Conservation (phyloP, 2,797 vertebrate species). For the Lepus oiostolus region DNA sequence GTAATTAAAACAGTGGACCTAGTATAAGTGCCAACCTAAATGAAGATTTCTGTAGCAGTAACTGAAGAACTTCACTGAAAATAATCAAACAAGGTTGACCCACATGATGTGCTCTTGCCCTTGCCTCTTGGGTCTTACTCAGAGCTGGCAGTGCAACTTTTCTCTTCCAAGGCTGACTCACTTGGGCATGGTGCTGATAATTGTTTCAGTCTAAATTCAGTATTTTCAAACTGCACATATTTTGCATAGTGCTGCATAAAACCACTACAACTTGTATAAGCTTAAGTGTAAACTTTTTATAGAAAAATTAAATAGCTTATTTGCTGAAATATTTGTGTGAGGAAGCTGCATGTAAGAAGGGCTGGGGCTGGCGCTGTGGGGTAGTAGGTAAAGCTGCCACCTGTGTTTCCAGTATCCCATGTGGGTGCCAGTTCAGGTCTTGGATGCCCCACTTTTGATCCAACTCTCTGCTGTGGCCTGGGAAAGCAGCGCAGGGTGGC, state of each 20-base stretch:
- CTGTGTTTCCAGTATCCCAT: too few species aligned
- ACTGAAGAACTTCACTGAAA: slow-evolving; percentile 59
- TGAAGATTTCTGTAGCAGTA: slow-evolving; percentile 54
- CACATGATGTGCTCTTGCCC: slow-evolving; percentile 31
- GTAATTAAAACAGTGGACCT: slow-evolving; percentile 55
- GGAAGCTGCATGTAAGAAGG: background rate
- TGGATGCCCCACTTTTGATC: too few species aligned
- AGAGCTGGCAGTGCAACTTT: slow-evolving; percentile 42
- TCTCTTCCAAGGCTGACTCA: slow-evolving; percentile 66
- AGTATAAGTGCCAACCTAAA: slow-evolving; percentile 47
- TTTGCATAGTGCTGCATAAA: slow-evolving; percentile 53
- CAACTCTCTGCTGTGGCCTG: too few species aligned
- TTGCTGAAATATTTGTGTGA: slow-evolving; percentile 25
- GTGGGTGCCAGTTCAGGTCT: too few species aligned
- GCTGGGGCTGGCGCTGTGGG: background rate
- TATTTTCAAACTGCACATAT: slow-evolving; percentile 63
- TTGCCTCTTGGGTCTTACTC: slow-evolving; percentile 62
- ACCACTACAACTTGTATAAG: slow-evolving; percentile 34
- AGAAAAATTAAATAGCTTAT: slow-evolving; percentile 17
- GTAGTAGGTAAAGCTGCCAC: too few species aligned
- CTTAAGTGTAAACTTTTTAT: slow-evolving; percentile 25
- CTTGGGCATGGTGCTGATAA: slow-evolving; percentile 41
- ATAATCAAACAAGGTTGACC: slow-evolving; percentile 57
- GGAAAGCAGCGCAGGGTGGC: too few species aligned
- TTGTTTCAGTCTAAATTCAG: slow-evolving; percentile 57